Evolutionary conservation across 2,797 vertebrate genomes (phyloP).

Genomic region (Pangasius mekongensis): DNA sequence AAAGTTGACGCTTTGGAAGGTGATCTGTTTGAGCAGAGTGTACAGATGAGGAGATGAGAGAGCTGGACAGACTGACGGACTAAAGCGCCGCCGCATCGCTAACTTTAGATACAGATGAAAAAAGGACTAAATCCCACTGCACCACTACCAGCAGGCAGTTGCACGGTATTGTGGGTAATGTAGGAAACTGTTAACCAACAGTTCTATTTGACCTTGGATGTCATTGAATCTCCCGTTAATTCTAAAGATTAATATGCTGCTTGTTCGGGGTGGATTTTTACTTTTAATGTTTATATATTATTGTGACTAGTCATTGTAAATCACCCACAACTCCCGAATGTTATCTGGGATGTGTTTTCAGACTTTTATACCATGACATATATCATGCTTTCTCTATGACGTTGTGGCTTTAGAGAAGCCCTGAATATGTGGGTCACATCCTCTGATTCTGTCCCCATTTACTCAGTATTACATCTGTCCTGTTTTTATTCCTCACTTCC

Average conservation of each 20-base stretch:
- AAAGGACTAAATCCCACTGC: no score
- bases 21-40: not conserved
- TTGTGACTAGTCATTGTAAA: not conserved
- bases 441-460: constrained; percentile 28
- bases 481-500: constrained; percentile 22
- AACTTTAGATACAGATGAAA: not conserved
- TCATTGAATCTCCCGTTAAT: not conserved
- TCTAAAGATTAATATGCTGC: not conserved
- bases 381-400: not conserved
- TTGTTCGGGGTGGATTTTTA: not conserved
- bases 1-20: not conserved
- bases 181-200: not conserved
- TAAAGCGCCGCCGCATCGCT: not conserved
- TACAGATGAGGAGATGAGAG: not conserved
- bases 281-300: not conserved
- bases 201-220: not conserved
- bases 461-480: constrained; percentile 32
- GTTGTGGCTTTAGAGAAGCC: constrained; percentile 25
- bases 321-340: not conserved
- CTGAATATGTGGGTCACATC: constrained; percentile 10
- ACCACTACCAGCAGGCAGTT: not conserved
- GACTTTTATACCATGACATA: not conserved
- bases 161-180: not conserved
- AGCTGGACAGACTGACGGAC: not conserved
- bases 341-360: not conserved